Conservation (phyloP, 2,113 vertebrate genomes). For the Dendropsophus ebraccatus region DNA sequence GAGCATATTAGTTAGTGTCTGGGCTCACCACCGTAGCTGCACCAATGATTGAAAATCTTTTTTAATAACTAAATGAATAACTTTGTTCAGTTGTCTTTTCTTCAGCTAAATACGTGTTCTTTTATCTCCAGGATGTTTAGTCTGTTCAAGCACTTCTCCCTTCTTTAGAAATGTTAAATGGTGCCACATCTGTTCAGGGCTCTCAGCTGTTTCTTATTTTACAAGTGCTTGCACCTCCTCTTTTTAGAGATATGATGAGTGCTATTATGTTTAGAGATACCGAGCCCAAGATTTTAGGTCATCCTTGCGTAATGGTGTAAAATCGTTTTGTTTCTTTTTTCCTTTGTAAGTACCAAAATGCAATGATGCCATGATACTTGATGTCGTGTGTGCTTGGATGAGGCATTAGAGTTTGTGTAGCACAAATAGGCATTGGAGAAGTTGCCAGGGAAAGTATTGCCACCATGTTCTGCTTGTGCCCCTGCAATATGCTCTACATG, state of each 20-base stretch:
- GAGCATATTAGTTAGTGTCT: not conserved
- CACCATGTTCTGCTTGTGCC: not conserved
- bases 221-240: not conserved
- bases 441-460: not conserved
- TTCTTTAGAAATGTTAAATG: not conserved
- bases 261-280: not conserved
- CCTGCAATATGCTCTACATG: too few relatives aligned
- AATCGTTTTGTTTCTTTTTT: not conserved
- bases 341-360: not conserved
- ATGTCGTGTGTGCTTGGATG: not conserved
- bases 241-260: conserved; percentile 17
- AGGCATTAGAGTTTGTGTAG: conserved; percentile 16
- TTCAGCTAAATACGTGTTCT: not conserved
- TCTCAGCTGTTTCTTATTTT: not conserved
- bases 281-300: not conserved
- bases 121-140: not conserved
- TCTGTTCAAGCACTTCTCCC: not conserved
- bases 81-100: not conserved
- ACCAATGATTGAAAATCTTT: too few relatives aligned
- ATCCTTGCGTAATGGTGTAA: not conserved
- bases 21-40: not conserved
- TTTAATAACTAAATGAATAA: not conserved
- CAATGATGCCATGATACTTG: not conserved
- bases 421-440: not conserved
- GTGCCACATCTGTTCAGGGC: conserved; percentile 28